A percentile compares a stretch with the other conserved stretches of the same genome.
Conservation (phyloP, 2,797 vertebrate species). For the Falco rusticolus region DNA sequence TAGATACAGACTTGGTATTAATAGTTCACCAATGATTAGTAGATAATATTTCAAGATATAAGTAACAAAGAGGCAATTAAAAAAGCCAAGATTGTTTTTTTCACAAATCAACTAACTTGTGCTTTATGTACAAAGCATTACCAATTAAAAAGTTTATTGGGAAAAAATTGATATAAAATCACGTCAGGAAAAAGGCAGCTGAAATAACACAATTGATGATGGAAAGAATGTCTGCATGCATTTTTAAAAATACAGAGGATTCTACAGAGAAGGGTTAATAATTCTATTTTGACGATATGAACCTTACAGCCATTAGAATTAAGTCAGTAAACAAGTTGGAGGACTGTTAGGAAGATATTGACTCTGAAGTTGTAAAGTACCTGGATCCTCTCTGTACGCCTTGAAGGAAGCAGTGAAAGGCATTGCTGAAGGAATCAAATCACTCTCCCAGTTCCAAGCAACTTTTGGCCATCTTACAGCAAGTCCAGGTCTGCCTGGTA, state of each 20-base stretch:
- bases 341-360: neutral
- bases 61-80: constrained; percentile 69
- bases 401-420: neutral
- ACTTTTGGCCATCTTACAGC: neutral
- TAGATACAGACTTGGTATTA: constrained; percentile 58
- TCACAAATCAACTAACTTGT: constrained; percentile 34
- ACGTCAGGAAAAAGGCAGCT: neutral
- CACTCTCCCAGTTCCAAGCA: neutral
- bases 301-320: neutral
- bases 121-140: neutral
- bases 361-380: neutral
- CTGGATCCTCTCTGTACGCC: neutral
- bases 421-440: neutral
- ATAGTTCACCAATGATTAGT: constrained; percentile 70
- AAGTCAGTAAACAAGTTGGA: neutral
- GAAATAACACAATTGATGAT: neutral
- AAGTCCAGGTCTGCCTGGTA: neutral
- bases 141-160: neutral
- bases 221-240: neutral
- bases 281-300: neutral
- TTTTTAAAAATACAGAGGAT: neutral
- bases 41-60: constrained; percentile 54
- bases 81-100: constrained; percentile 42
- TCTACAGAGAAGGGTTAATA: neutral
- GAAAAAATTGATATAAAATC: neutral